Evolutionary conservation across 2,797 vertebrate species (phyloP), one percentile per base, ranked within the genome.

Genomic region (Linurgus olivaceus): DNA sequence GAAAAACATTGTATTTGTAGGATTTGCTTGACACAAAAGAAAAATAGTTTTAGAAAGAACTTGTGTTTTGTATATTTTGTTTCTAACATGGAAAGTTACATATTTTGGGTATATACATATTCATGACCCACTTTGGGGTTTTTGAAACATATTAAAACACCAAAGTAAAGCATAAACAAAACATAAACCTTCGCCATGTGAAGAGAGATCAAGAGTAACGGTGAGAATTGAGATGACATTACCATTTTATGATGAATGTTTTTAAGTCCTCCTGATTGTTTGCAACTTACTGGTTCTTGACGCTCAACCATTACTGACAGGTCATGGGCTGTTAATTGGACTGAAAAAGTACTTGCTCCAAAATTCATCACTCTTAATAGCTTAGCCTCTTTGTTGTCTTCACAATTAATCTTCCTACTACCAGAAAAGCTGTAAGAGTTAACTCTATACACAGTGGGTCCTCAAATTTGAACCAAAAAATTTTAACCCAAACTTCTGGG

Each of bases 291-390:
- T 76, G 51, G 35, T 51, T 84, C 77, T 77, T 88, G 50, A 93
- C 72, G 33, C 37, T 73, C 77, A 72, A 81, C 70, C 20, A 57
- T 29, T 68, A 77, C 55, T 91, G 86, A 84, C 54, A 62, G 66
- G 44, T 47, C 71, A 51, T 45, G 38, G 35, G 45, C 26, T 70
- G 47, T 72, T 96, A 96, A 91, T 38, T 42, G 73, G 75, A 68
- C 77, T 54, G 77, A 92, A 96, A 94, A 85, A 76, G 31, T 4
- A 89, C 66, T 70, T 61, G 28, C 40, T 89, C 65, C 78, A 86
- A 91, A 91, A 93, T 76, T 88, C 28, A 47, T 86, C 76, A 73
- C 52, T 77, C 37, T 35, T 92, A 92, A 73, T 74, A 86, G 57
- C 78, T 92, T 44, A 75, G n/a, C 9, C 42, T 88, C 77, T 86